Base-by-base conservation (phyloP, 1,140 invertebrate species). In the Sitobion miscanthi region DNA sequence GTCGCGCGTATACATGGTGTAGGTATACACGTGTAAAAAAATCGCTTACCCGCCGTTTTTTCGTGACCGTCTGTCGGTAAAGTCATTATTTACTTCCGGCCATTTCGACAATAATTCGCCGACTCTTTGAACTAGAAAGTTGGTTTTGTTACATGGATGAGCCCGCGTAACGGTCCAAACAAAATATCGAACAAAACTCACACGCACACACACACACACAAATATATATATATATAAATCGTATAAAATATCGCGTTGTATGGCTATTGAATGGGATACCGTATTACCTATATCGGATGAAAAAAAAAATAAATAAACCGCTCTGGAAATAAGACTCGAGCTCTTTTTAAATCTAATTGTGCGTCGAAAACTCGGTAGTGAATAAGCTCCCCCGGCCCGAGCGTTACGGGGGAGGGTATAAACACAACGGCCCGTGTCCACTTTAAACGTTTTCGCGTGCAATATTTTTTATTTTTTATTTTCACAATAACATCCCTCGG, bases 141-240 rank as follows among this genome's bases (percentile, higher is more conserved):
- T 91, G 90, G 90, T 90, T 69, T 90, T 69, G 42, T 62, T 49
- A 90, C 89, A 90, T 90, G 54, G 54, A 69, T 30, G 89, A 90
- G 57, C 89, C n/a, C 52, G 14, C 89, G 54, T 38, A 90, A 54
- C 35, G 35, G 57, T 45, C 38, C 25, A 45, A 85, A 45, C 38
- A 38, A 77, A 77, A 77, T 77, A 77, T 77, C 62, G 62, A 77
- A 77, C 62, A n/a, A n/a, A 77, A 14, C 5, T 8, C 30, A 77
- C 30, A 17, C 30, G 17, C 62, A 17, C 62, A 69, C 11, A 69
- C 11, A 4, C 49, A 17, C 21, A 6, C 57, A 8, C 30, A 30
- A 25, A 25, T 25, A 25, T 17, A 82, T 38, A 82, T 82, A 82
- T 25, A 25, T 17, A 82, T 38, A 82, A 38, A 82, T 69, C 62